Percentiles rank a stretch among this genome's conserved stretches.
Evolutionary conservation across 2,113 vertebrate genomes (phyloP).

Genomic region (Atlantisia rogersi): DNA sequence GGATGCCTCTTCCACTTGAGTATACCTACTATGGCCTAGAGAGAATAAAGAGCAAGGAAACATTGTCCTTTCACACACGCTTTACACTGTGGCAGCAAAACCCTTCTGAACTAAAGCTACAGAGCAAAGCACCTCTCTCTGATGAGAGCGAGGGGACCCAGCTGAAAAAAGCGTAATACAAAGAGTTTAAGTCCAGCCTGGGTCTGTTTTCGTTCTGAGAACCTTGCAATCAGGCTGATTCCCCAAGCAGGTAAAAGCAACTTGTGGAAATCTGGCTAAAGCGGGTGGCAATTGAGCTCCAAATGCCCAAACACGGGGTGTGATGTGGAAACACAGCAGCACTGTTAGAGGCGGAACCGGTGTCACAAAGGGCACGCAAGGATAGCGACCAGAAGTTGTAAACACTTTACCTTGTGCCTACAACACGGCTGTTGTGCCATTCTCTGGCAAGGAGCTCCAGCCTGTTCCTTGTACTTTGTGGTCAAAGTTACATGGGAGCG

Average conservation of each 20-base stretch:
- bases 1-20: not conserved
- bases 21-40: not conserved
- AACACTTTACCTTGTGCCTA: not conserved
- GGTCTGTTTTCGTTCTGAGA: not conserved
- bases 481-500: not conserved
- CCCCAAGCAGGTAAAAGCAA: not conserved
- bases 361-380: slow-evolving; percentile 11
- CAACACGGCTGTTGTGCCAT: not conserved
- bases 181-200: not conserved
- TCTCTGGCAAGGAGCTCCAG: not conserved
- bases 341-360: not conserved
- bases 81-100: not conserved
- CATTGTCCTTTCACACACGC: not conserved
- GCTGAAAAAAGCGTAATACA: too few relatives aligned
- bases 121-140: not conserved
- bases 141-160: not conserved
- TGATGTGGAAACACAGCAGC: slow-evolving; percentile 48
- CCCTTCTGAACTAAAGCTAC: not conserved
- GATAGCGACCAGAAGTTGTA: not conserved
- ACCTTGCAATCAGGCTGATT: not conserved
- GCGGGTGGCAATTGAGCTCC: not conserved
- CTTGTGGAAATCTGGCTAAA: not conserved
- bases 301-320: not conserved
- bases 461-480: slow-evolving; percentile 28
- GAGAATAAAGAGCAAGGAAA: not conserved